Evolutionary conservation across 2,797 vertebrate species (phyloP).

Genomic region (Rhynchotus rufescens): DNA sequence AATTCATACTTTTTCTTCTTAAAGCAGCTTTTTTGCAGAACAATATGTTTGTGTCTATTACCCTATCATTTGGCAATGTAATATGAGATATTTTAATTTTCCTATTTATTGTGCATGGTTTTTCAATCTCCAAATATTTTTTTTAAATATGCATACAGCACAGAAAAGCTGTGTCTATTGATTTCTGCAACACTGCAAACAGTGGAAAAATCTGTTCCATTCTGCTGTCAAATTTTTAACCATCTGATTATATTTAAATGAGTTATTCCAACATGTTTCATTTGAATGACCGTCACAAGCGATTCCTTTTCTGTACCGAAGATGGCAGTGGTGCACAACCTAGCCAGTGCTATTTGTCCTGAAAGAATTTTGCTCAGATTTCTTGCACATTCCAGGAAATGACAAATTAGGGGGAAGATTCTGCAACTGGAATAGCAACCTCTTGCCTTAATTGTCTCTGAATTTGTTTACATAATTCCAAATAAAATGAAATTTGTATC

Average conservation of each 20-base stretch:
- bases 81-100: slow-evolving; percentile 84
- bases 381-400: background rate
- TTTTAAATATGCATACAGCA: slow-evolving; percentile 76
- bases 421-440: background rate
- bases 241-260: slow-evolving; percentile 85
- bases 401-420: background rate
- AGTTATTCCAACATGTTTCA: slow-evolving; percentile 72
- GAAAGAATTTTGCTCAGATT: background rate
- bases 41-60: slow-evolving; percentile 86
- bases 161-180: slow-evolving; percentile 82
- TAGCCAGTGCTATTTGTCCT: background rate
- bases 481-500: background rate
- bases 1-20: slow-evolving; percentile 81
- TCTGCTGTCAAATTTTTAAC: slow-evolving; percentile 81
- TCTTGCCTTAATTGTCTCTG: background rate
- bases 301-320: slow-evolving; percentile 74
- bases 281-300: slow-evolving; percentile 64
- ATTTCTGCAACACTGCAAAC: slow-evolving; percentile 82
- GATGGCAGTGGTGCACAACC: slow-evolving; percentile 81
- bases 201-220: slow-evolving; percentile 82
- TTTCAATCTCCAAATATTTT: slow-evolving; percentile 85
- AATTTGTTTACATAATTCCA: background rate
- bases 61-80: slow-evolving; percentile 82
- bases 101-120: slow-evolving; percentile 82
- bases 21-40: slow-evolving; percentile 79